These are phyloP conservation scores for Cephalotes varians DNA, from an alignment of 2,888 invertebrate species.

Conservation along the genomic window DNA sequence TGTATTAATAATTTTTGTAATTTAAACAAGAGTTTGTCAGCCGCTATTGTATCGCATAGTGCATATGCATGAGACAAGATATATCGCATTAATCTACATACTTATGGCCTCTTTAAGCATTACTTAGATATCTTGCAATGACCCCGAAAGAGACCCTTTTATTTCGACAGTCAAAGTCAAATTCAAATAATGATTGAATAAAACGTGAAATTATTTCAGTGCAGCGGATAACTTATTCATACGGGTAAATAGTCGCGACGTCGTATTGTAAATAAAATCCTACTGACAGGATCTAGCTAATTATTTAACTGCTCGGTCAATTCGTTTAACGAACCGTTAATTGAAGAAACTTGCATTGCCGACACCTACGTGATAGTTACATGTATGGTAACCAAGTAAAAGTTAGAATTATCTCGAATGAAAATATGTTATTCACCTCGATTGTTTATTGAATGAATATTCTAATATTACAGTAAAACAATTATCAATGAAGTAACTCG, in stretches of 20 bases:
- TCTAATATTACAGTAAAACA: neutral
- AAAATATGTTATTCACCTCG: neutral
- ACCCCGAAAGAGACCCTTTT: neutral
- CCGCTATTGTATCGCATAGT: neutral
- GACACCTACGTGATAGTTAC: slow-evolving; percentile 60
- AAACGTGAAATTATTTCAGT: neutral
- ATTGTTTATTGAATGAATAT: slow-evolving; percentile 9
- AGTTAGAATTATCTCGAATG: neutral
- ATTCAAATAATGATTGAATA: neutral
- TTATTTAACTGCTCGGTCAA: slow-evolving; percentile 77
- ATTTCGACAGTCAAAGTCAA: too few species aligned
- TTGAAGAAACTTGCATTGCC: slow-evolving; percentile 76
- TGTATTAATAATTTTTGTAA: neutral
- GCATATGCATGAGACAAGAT: neutral
- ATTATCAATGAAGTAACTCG: neutral
- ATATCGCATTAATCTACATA: slow-evolving; percentile 23
- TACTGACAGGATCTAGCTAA: slow-evolving; percentile 70
- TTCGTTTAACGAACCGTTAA: slow-evolving; percentile 78
- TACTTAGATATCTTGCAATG: neutral
- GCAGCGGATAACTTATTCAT: neutral
- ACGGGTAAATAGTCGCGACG: neutral
- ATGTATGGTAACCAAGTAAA: slow-evolving; percentile 39
- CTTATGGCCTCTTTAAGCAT: neutral
- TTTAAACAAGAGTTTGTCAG: neutral
- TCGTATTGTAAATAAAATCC: slow-evolving; percentile 14